Conservation (phyloP, 2,888 invertebrate species). For the Apodemia duryi region DNA sequence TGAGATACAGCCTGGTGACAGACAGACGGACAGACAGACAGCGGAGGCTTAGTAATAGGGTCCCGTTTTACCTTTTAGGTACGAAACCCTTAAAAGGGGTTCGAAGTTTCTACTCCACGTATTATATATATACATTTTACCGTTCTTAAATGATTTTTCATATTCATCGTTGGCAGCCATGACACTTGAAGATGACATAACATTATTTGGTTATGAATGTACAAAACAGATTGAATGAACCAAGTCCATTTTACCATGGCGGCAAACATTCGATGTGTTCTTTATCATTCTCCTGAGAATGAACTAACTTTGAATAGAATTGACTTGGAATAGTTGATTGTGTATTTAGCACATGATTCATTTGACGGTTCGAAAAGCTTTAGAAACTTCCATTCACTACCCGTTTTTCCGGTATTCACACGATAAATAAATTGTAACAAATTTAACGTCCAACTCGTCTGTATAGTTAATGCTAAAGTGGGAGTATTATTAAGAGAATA, state of each 20-base stretch:
- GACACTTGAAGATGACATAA: not conserved
- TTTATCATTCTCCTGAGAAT: conserved; percentile 26
- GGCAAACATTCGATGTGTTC: conserved; percentile 7
- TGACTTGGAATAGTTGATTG: conserved; percentile 29
- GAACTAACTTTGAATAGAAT: conserved; percentile 26
- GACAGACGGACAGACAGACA: too few species aligned
- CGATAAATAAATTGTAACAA: conserved; percentile 13
- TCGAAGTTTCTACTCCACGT: too few species aligned
- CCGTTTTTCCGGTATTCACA: conserved; percentile 14
- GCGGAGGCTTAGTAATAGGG: too few species aligned
- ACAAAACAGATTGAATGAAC: not conserved
- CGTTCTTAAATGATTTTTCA: not conserved
- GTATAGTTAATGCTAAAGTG: not conserved
- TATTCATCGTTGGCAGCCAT: not conserved
- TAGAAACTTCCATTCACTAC: conserved; percentile 23
- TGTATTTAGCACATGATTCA: conserved; percentile 31
- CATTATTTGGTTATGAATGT: not conserved
- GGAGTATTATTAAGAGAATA: not conserved
- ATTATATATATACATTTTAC: not conserved
- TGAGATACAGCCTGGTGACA: too few species aligned
- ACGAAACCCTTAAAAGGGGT: too few species aligned
- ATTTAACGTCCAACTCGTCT: conserved; percentile 8
- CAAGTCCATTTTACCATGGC: conserved; percentile 6
- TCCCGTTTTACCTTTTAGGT: too few species aligned
- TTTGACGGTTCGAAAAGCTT: conserved; percentile 27